phyloP scores from a whole-genome alignment of 2,797 vertebrate genomes.

The Holocentrus rufus region DNA sequence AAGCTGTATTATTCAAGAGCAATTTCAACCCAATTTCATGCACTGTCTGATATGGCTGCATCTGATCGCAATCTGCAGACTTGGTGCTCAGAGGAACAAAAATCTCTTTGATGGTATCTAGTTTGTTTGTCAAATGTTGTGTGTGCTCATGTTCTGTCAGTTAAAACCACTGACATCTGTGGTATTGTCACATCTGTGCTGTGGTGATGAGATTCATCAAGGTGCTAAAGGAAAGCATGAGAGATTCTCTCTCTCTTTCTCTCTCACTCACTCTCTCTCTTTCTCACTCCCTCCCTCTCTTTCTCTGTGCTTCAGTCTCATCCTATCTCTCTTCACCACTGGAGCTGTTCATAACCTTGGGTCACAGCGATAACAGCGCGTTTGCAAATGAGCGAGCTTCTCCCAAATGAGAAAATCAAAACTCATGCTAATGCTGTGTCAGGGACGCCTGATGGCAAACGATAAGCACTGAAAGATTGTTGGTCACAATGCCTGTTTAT shows the following conservation, averaged over 20 bases:
- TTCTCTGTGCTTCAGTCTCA: conserved; percentile 8
- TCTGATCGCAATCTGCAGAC: conserved; percentile 59
- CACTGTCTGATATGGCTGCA: conserved; percentile 55
- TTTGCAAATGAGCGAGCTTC: conserved; percentile 53
- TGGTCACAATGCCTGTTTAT: conserved; percentile 55
- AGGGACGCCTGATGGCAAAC: conserved; percentile 49
- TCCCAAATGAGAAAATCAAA: conserved; percentile 53
- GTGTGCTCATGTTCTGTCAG: conserved; percentile 18
- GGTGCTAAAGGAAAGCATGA: conserved; percentile 26
- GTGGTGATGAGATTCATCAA: conserved; percentile 41
- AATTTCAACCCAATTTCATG: conserved; percentile 65
- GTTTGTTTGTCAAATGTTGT: conserved; percentile 36
- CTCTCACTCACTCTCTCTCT: conserved; percentile 11
- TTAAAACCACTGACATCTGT: conserved; percentile 39
- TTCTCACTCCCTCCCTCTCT: conserved; percentile 7
- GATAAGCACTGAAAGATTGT: conserved; percentile 52
- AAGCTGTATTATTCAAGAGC: conserved; percentile 62
- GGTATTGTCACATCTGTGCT: conserved; percentile 38
- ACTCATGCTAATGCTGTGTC: conserved; percentile 43
- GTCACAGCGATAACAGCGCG: conserved; percentile 37
- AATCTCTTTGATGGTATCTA: conserved; percentile 49
- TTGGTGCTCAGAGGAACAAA: conserved; percentile 39
- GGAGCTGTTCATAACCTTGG: conserved; percentile 43
- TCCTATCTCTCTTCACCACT: conserved; percentile 17
- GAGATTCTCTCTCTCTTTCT: conserved; percentile 15